Evolutionary conservation across 2,113 vertebrate genomes (phyloP).

Genomic region (Otis tarda): DNA sequence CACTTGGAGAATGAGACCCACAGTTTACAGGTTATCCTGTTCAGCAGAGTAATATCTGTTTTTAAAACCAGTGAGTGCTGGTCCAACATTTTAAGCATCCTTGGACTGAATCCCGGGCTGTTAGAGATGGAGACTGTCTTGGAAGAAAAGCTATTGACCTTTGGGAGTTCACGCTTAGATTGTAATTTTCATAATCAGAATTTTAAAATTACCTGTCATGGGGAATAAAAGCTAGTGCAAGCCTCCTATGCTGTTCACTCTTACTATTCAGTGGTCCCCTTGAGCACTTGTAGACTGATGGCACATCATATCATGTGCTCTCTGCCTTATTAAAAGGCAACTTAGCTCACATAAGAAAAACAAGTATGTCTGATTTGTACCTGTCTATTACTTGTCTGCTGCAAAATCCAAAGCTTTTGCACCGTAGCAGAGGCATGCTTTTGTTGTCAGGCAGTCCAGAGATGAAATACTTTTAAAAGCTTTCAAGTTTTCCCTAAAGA

Average conservation of each 20-base stretch:
- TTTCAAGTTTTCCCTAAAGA: constrained; percentile 59
- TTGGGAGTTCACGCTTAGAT: neutral
- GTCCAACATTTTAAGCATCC: neutral
- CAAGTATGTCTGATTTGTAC: neutral
- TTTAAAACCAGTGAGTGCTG: neutral
- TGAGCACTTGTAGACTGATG: neutral
- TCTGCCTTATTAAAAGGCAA: neutral
- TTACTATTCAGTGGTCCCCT: neutral
- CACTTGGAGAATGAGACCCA: neutral
- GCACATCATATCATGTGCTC: neutral
- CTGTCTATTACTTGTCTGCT: neutral
- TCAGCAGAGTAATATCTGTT: neutral
- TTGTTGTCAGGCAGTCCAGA: constrained; percentile 60
- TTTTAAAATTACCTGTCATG: neutral
- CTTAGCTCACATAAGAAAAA: neutral
- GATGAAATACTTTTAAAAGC: constrained; percentile 48
- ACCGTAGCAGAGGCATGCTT: neutral
- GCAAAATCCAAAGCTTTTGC: neutral
- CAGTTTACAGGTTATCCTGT: neutral
- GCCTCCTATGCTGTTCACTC: neutral
- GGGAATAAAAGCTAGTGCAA: neutral
- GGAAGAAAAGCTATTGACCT: constrained; percentile 11
- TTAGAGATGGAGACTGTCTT: neutral
- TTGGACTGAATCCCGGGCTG: neutral
- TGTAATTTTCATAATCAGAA: constrained; percentile 13